These are phyloP conservation scores for Gyrodactylus bullatarudis DNA, from an alignment of 1,140 invertebrate species.

Conservation along the genomic window DNA sequence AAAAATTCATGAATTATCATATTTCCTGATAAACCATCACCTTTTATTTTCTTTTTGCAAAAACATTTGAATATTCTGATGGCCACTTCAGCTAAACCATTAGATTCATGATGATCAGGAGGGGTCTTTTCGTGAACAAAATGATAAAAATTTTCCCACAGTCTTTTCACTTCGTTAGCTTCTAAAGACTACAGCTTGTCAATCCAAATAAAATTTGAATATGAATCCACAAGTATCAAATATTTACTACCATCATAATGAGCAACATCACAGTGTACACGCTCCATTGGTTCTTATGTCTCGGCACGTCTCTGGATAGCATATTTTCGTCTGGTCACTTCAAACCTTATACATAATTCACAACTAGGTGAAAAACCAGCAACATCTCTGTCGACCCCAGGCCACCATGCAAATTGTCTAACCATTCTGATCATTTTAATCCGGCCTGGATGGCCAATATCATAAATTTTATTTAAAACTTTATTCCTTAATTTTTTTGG, in stretches of 20 bases:
- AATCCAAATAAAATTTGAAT: neutral
- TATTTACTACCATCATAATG: neutral
- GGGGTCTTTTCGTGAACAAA: too few species aligned
- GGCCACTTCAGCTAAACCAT: too few species aligned
- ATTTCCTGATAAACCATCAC: too few species aligned
- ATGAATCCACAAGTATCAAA: neutral
- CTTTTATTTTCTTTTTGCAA: too few species aligned
- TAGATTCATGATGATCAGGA: too few species aligned
- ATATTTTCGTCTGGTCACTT: neutral
- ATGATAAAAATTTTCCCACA: too few species aligned
- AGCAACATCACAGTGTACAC: neutral
- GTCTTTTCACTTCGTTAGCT: neutral
- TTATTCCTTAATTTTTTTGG: neutral
- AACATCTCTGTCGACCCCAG: neutral
- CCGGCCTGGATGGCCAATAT: neutral
- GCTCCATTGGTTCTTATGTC: neutral
- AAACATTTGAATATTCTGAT: too few species aligned
- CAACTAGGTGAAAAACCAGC: neutral
- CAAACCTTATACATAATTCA: neutral
- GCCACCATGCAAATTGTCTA: neutral
- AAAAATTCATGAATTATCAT: too few species aligned
- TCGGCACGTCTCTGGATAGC: neutral
- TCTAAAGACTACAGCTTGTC: neutral
- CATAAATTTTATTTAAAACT: neutral
- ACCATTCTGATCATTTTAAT: neutral